Evolutionary conservation across 2,797 vertebrate genomes (phyloP), one percentile per base, ranked within the genome.

Genomic region (Otolemur crassicaudatus): DNA sequence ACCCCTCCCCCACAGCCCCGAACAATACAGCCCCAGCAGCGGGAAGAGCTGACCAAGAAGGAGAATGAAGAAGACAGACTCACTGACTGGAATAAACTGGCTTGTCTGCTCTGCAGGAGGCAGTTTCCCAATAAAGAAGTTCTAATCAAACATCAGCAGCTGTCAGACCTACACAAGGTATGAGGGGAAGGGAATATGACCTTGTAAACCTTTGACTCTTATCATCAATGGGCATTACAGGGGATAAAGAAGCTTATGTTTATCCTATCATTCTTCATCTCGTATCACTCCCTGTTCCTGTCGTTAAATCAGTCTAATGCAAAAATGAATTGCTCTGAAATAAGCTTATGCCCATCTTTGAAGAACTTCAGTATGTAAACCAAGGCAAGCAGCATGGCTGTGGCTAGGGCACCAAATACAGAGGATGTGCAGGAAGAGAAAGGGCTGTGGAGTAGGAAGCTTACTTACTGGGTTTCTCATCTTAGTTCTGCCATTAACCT

Each of bases 21-120:
- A 0, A 83, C 97, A 79, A 23, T 94, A 14, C 98, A 98, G 65
- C 95, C 98, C 0, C 97, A 97, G 2, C 98, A 97, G 37, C 95
- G 98, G 0, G 98, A 99, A 90, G 98, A 98, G 84, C 96, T 96
- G 85, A 98, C 93, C 0, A 98, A 98, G 88, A 99, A 98, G 90
- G 99, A 99, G 60, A 99, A 98, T 60, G 99, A 98, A 1, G 99
- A 99, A 0, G 99, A 99, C 97, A 99, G 99, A 97, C 98, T 99
- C 97, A 99, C 99, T 0, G 99, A 99, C 99, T 99, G 99, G 99
- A 99, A 99, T 97, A 99, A 99, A 98, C 99, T 99, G 99, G 99
- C 99, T 87, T 99, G 99, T 94, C 98, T 99, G 97, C 99, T 99
- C 11, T 99, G 99, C 98, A 98, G 99, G 98, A 99, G 99, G 88